Percentiles rank a stretch among this genome's conserved stretches.
phyloP scores from a whole-genome alignment of 2,113 vertebrate species.

The Fukomys damarensis region DNA sequence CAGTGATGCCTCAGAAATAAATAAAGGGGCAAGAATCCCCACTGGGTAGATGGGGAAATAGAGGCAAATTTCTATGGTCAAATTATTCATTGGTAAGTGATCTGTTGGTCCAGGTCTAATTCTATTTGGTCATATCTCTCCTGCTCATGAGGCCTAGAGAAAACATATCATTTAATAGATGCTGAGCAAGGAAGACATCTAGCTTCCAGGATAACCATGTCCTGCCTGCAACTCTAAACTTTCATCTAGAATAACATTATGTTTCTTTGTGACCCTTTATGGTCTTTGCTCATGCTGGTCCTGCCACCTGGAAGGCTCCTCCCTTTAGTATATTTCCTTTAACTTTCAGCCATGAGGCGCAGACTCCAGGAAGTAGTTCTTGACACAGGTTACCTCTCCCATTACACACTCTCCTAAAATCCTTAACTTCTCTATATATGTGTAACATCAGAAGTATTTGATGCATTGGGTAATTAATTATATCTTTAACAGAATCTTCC shows the following conservation, averaged over 20 bases:
- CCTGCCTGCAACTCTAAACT: not conserved
- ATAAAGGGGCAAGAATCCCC: not conserved
- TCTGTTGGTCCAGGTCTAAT: not conserved
- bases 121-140: not conserved
- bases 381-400: not conserved
- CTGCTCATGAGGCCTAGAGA: not conserved
- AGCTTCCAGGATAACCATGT: not conserved
- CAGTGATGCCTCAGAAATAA: not conserved
- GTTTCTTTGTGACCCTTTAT: not conserved
- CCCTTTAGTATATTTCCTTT: not conserved
- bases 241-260: not conserved
- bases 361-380: not conserved
- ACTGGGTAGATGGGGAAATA: not conserved
- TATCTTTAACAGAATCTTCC: not conserved
- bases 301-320: not conserved
- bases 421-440: not conserved
- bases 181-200: not conserved
- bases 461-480: not conserved
- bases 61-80: not conserved
- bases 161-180: not conserved
- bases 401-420: not conserved
- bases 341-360: not conserved
- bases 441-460: not conserved
- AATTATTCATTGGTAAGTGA: not conserved
- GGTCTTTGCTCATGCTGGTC: not conserved